Conservation (phyloP, 2,888 invertebrate genomes). For the Biston betularia region DNA sequence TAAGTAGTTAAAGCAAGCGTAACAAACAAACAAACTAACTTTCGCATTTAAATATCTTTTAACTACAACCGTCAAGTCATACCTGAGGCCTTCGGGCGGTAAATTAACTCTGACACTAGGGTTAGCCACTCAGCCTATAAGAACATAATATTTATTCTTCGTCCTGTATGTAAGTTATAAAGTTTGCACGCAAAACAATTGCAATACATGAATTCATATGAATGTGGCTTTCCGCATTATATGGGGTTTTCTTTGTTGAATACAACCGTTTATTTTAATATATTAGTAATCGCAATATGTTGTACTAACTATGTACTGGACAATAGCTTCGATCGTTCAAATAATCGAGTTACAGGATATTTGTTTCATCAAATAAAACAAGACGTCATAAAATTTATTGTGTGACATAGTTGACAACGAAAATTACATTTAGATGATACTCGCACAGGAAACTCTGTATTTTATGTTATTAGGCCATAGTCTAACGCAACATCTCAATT, state of each 20-base stretch:
- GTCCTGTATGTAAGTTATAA: no score
- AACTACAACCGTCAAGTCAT: no score
- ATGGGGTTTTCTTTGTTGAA: not conserved
- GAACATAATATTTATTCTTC: no score
- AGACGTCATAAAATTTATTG: slow-evolving; percentile 1
- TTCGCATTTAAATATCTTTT: no score
- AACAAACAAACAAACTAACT: no score
- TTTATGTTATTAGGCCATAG: no score
- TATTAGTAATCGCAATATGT: not conserved
- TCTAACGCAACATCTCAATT: no score
- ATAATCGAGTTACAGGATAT: not conserved
- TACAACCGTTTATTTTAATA: not conserved
- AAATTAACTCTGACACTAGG: no score
- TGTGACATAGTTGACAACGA: not conserved
- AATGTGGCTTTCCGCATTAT: not conserved
- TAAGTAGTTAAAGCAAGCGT: no score
- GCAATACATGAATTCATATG: not conserved
- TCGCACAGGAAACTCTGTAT: not conserved
- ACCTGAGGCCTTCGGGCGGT: no score
- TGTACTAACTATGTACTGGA: not conserved
- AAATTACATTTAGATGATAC: not conserved
- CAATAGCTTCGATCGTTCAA: not conserved
- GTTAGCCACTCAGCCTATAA: no score
- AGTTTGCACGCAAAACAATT: not conserved
- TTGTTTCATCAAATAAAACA: not conserved